Conservation (phyloP, 2,113 vertebrate genomes). For the Spheniscus mendiculus region DNA sequence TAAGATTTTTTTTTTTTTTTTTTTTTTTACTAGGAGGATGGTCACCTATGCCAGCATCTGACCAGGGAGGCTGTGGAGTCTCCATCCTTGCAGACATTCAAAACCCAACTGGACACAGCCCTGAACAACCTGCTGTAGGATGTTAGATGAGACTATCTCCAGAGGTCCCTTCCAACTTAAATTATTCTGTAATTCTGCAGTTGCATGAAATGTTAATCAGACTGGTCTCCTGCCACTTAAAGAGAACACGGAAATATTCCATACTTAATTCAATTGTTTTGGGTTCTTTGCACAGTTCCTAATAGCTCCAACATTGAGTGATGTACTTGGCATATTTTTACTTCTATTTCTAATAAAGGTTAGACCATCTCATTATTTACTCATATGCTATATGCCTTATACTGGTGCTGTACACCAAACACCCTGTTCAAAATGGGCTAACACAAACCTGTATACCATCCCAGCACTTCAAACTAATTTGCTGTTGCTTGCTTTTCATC, state of each 20-base stretch:
- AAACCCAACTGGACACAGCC: not conserved
- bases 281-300: not conserved
- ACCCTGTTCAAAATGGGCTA: not conserved
- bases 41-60: not conserved
- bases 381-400: not conserved
- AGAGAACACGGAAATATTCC: not conserved
- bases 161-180: not conserved
- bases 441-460: not conserved
- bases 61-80: not conserved
- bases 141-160: not conserved
- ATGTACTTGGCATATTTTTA: not conserved
- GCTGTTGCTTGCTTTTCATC: not conserved
- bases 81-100: not conserved
- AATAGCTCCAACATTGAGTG: not conserved
- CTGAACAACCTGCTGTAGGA: not conserved
- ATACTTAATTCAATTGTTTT: not conserved
- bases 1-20: not conserved
- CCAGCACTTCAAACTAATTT: not conserved
- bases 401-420: not conserved
- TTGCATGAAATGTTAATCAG: not conserved
- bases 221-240: not conserved
- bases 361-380: not conserved
- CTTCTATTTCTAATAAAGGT: not conserved
- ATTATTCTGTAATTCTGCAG: not conserved
- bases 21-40: not conserved